phyloP scores from a whole-genome alignment of 2,797 vertebrate species.

The Tangara arthus region DNA sequence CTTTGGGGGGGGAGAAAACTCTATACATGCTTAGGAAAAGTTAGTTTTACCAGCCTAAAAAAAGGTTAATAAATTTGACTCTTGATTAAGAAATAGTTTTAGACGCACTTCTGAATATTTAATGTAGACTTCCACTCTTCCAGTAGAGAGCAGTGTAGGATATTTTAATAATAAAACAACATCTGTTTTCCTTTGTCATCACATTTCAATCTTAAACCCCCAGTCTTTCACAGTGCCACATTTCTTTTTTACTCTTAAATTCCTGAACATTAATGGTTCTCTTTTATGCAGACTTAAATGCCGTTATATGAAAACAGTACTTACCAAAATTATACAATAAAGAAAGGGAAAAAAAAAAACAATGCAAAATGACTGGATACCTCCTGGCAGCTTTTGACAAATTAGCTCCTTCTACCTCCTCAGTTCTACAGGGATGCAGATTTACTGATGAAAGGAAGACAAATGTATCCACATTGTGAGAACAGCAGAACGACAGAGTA shows the following conservation, averaged over 20 bases:
- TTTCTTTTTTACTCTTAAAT: neutral
- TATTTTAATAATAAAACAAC: neutral
- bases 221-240: neutral
- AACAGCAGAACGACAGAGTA: neutral
- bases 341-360: neutral
- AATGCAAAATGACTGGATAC: neutral
- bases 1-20: rapidly evolving
- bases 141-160: constrained; percentile 77
- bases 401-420: neutral
- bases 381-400: neutral
- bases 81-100: neutral
- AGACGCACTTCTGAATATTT: neutral
- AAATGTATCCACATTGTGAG: neutral
- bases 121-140: constrained; percentile 14
- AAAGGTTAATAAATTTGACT: no score
- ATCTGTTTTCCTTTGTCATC: neutral
- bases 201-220: neutral
- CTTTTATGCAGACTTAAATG: neutral
- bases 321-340: neutral
- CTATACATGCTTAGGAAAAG: neutral
- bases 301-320: neutral
- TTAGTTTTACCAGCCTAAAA: neutral
- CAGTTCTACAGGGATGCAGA: neutral
- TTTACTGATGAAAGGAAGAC: neutral
- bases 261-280: neutral